These are phyloP conservation scores for Toxostoma redivivum DNA, from an alignment of 2,113 vertebrate genomes.

Conservation along the genomic window DNA sequence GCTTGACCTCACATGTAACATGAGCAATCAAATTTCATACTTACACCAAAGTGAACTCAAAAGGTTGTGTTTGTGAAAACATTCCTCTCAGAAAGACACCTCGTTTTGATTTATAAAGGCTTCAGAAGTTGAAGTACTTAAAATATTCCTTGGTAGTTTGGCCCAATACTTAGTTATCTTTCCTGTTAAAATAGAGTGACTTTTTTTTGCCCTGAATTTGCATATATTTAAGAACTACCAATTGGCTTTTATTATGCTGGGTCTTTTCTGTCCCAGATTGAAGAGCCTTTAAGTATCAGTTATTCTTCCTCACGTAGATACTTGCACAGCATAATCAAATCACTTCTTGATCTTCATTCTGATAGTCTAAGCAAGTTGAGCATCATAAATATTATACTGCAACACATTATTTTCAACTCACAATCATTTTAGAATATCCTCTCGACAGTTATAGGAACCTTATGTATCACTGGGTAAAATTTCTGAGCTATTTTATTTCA, in stretches of 20 bases:
- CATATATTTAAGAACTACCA: neutral
- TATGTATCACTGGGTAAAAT: neutral
- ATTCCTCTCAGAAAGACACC: neutral
- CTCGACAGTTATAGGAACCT: neutral
- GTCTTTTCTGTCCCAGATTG: neutral
- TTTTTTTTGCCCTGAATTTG: neutral
- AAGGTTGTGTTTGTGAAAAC: neutral
- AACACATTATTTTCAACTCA: neutral
- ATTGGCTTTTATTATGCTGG: neutral
- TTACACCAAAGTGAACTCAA: neutral
- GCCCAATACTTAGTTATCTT: neutral
- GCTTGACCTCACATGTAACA: neutral
- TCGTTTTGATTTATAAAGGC: neutral
- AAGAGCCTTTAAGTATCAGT: neutral
- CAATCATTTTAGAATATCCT: constrained; percentile 17
- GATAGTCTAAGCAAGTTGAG: constrained; percentile 18
- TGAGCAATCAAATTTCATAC: neutral
- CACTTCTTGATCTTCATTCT: constrained; percentile 5
- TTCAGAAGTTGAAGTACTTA: neutral
- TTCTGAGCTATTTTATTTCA: neutral
- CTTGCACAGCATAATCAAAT: neutral
- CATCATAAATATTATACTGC: constrained; percentile 28
- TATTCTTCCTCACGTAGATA: neutral
- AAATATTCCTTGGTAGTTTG: neutral
- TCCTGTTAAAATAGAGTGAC: neutral